Evolutionary conservation across 2,113 vertebrate genomes (phyloP).

Genomic region (Recurvirostra avosetta): DNA sequence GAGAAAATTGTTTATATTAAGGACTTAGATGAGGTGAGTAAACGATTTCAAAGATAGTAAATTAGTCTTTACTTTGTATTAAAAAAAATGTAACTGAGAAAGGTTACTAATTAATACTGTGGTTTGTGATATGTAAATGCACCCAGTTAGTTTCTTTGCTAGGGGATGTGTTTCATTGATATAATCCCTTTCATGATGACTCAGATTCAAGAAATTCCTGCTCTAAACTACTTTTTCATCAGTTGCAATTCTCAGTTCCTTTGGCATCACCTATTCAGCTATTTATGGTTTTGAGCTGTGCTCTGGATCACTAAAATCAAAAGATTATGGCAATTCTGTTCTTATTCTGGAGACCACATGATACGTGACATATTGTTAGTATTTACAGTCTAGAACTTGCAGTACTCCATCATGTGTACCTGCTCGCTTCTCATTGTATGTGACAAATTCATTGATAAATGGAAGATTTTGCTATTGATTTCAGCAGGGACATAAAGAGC

Average conservation of each 20-base stretch:
- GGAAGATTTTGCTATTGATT: neutral
- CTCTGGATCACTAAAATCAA: neutral
- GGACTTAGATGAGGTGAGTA: conserved; percentile 91
- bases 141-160: neutral
- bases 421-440: neutral
- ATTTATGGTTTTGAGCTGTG: neutral
- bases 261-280: neutral
- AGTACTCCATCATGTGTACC: neutral
- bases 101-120: neutral
- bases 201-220: neutral
- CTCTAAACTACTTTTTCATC: neutral
- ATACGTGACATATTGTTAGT: neutral
- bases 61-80: neutral
- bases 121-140: neutral
- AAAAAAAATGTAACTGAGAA: neutral
- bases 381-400: neutral
- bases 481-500: neutral
- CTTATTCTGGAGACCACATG: neutral
- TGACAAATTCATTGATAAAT: neutral
- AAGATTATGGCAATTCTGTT: neutral
- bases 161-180: neutral
- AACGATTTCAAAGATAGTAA: neutral
- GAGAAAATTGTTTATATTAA: conserved; percentile 92
- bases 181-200: neutral
- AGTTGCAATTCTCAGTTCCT: neutral